These are phyloP conservation scores for Drosophila testacea DNA, from an alignment of 2,888 invertebrate species.

Conservation along the genomic window DNA sequence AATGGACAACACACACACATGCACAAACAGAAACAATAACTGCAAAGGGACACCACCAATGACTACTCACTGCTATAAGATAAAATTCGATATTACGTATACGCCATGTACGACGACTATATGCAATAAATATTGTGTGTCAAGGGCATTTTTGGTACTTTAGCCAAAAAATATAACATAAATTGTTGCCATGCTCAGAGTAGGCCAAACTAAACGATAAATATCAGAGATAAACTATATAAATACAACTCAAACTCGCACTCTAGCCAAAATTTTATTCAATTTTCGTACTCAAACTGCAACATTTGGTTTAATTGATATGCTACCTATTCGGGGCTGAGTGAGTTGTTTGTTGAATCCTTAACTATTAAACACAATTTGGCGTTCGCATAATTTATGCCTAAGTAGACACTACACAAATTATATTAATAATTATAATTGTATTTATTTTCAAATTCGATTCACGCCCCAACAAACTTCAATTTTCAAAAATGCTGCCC, in stretches of 20 bases:
- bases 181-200: slow-evolving; percentile 34
- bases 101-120: slow-evolving; percentile 50
- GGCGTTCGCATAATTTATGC: slow-evolving; percentile 57
- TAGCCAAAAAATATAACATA: slow-evolving; percentile 57
- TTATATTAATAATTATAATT: slow-evolving; percentile 56
- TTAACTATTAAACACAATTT: slow-evolving; percentile 49
- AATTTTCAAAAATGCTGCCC: slow-evolving; percentile 26
- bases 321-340: slow-evolving; percentile 33
- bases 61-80: slow-evolving; percentile 23
- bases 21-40: slow-evolving; percentile 51
- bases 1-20: slow-evolving; percentile 60
- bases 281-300: slow-evolving; percentile 37
- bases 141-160: slow-evolving; percentile 54
- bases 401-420: slow-evolving; percentile 60
- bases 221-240: slow-evolving; percentile 43
- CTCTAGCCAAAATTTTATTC: slow-evolving; percentile 38
- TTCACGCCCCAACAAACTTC: slow-evolving; percentile 27
- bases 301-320: slow-evolving; percentile 59
- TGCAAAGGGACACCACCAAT: slow-evolving; percentile 51
- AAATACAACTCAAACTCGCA: slow-evolving; percentile 15
- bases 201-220: slow-evolving; percentile 46
- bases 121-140: slow-evolving; percentile 70
- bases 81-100: slow-evolving; percentile 65
- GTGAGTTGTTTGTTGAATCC: slow-evolving; percentile 22
- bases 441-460: slow-evolving; percentile 31